Evolutionary conservation across 2,888 invertebrate species (phyloP).

Genomic region (Pterostichus madidus): DNA sequence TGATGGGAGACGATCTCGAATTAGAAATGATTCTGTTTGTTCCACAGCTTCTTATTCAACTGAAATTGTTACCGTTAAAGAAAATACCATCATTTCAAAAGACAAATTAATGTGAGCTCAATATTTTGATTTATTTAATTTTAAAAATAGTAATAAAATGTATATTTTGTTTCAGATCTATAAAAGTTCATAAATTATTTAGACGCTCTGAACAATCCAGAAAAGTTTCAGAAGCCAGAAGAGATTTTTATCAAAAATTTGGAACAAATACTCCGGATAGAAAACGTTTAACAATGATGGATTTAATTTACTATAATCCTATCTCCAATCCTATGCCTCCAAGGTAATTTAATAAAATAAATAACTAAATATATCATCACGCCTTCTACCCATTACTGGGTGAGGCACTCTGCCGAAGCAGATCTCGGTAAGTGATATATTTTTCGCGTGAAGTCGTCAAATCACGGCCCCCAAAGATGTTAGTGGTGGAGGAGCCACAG

Average conservation of each 20-base stretch:
- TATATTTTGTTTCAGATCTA: constrained; percentile 50
- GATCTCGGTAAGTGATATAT: too few relatives aligned
- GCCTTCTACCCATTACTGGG: too few relatives aligned
- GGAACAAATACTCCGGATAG: constrained; percentile 81
- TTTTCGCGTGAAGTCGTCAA: too few relatives aligned
- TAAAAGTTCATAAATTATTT: constrained; percentile 67
- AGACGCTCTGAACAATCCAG: constrained; percentile 77
- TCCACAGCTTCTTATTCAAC: constrained; percentile 34
- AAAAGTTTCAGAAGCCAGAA: constrained; percentile 79
- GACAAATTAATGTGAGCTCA: constrained; percentile 44
- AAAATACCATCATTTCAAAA: constrained; percentile 24
- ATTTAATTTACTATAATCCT: constrained; percentile 95
- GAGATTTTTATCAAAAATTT: constrained; percentile 79
- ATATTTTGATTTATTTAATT: background rate
- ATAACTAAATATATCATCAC: too few relatives aligned
- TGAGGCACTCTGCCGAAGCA: too few relatives aligned
- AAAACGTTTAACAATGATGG: constrained; percentile 91
- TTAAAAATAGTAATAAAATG: background rate
- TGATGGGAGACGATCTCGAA: constrained; percentile 77
- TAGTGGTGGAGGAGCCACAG: too few relatives aligned
- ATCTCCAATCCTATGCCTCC: constrained; percentile 84
- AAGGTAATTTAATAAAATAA: constrained; percentile 55
- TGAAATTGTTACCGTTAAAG: constrained; percentile 30
- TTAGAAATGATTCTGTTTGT: constrained; percentile 75
- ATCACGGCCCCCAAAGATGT: too few relatives aligned